Evolutionary conservation across 92 coral and sea anemone genomes (phyloP), one percentile per base, ranked within the genome.

Genomic region (Phenganax stokvisi): DNA sequence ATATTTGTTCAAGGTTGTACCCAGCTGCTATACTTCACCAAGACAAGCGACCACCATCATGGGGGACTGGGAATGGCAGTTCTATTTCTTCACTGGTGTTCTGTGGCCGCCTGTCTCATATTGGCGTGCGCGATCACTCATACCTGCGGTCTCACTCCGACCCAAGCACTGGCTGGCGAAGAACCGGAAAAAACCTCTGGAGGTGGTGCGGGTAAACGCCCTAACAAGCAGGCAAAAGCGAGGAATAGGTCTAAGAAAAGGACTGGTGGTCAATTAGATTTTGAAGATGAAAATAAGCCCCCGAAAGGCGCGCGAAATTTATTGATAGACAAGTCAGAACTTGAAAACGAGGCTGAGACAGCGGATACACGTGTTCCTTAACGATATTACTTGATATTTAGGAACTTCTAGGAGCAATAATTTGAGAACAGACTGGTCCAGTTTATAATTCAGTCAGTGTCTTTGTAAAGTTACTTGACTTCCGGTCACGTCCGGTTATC

Each of bases 41-140:
- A 89, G 64, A 87, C 85, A 74, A 87, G 90, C 57, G 85, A 87
- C 57, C 85, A 83, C 70, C 80, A 88, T 37, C 88, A 92, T 56
- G 99, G 99, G 25, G 99, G 99, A 56, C 94, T 89, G 59, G 99
- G 99, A 54, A 87, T 96, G 79, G 99, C 92, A 27, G 70, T 96
- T 9, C 90, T 90, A 30, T 90, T 96, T 67, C 83, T 92, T 10
- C 93, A 96, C 71, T 69, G 90, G 67, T 83, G 91, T 61, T 86
- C 92, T 61, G 84, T 87, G 63, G 76, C 86, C n/a, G 77, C 89
- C 20, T 86, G 91, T 74, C 67, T 90, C 62, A 75, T 92, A 75
- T 87, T 96, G 71, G 56, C 90, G 71, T 92, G 90, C 64, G 92
- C 96, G 70, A 87, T 92, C 66, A 92, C 90, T 83, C 74, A 90